These are phyloP conservation scores for Epistrophella euchroma DNA, from an alignment of 2,888 invertebrate species.

Conservation along the genomic window DNA sequence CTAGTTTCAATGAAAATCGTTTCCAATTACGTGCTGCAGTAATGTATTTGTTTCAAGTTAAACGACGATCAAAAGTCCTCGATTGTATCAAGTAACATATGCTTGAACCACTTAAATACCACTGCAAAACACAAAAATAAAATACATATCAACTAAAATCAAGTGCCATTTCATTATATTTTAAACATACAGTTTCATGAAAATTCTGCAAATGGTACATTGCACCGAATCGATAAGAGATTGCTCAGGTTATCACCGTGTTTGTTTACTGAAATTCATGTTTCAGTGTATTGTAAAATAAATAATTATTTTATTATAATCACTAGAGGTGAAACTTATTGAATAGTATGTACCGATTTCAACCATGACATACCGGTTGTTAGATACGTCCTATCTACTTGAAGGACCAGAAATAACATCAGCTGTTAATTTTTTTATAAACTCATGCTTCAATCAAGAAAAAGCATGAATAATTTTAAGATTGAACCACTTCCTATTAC, in stretches of 20 bases:
- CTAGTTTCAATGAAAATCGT: no score
- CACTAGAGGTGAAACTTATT: background rate
- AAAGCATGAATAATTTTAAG: no score
- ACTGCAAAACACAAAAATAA: background rate
- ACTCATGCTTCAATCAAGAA: no score
- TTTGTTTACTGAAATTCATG: conserved; percentile 2
- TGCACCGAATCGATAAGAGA: conserved; percentile 24
- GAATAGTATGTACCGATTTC: background rate
- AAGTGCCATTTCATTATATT: background rate
- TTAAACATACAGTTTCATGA: background rate
- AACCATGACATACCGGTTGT: background rate
- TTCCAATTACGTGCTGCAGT: no score
- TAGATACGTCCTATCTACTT: background rate
- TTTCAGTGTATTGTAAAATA: conserved; percentile 1
- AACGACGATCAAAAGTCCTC: no score
- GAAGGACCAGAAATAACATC: background rate
- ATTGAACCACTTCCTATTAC: background rate
- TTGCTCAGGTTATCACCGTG: conserved; percentile 16
- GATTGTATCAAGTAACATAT: no score
- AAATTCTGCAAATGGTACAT: background rate
- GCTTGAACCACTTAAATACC: background rate
- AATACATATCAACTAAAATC: background rate
- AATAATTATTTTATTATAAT: conserved; percentile 10
- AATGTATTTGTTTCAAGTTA: no score
- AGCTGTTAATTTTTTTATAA: no score